These are phyloP conservation scores for Alosa sapidissima DNA, from an alignment of 2,797 vertebrate species.

Conservation along the genomic window DNA sequence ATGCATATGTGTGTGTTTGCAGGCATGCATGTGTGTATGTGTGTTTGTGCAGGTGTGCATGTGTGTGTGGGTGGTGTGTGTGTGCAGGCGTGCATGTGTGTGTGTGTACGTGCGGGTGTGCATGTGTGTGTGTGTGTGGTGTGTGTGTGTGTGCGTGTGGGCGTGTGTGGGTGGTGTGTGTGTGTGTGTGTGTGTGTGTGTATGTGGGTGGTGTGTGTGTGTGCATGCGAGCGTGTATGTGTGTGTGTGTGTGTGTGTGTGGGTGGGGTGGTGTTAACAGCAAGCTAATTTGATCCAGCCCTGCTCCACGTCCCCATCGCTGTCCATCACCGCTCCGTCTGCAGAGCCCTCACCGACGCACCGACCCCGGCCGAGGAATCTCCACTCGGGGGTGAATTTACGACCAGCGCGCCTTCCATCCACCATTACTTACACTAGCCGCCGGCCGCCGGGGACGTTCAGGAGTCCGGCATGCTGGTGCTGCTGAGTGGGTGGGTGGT, in stretches of 20 bases:
- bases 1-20: neutral
- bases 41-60: neutral
- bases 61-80: slow-evolving; percentile 28
- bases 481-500: neutral
- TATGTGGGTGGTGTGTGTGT: too few species aligned
- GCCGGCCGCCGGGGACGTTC: neutral
- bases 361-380: neutral
- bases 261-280: slow-evolving; percentile 2
- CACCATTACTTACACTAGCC: neutral
- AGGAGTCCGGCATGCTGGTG: neutral
- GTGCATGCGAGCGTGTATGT: neutral
- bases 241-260: neutral
- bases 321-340: neutral
- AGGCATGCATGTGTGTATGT: neutral
- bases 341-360: neutral
- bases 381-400: neutral
- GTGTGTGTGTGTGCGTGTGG: too few species aligned
- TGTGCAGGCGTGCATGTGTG: slow-evolving; percentile 16
- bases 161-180: too few species aligned
- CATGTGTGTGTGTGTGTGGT: too few species aligned
- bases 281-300: slow-evolving; percentile 7
- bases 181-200: too few species aligned
- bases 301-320: neutral
- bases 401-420: neutral
- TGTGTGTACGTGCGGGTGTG: neutral